Base-by-base conservation (phyloP, 1,140 invertebrate species). In the Anoplolepis gracilipes region DNA sequence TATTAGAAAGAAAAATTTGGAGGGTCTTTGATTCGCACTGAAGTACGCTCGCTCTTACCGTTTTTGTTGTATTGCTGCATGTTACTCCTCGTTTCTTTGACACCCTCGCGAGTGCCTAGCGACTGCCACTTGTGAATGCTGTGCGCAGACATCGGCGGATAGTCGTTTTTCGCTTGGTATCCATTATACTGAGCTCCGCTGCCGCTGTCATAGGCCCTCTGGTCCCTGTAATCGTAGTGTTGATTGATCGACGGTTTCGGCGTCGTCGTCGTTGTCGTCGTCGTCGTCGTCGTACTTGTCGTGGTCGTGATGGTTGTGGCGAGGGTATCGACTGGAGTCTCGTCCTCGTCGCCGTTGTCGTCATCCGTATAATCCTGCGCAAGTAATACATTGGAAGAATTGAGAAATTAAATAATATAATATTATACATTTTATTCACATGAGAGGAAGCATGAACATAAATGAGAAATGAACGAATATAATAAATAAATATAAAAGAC, bases 81-180 rank as follows among this genome's bases (percentile, higher is more conserved):
- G 70, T 85, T 92, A 86, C 85, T 90, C 36, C 93, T 87, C 22
- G 93, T 91, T 67, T 94, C 91, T 81, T 91, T 92, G 67, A 94
- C 92, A 84, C 90, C 86, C 59, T 94, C 93, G 75, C 92, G 90
- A 64, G 92, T 93, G 4, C 93, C 93, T 42, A 94, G 93, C 16
- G 90, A 87, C 72, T 93, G 90, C 93, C 93, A 94, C 90, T 94
- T 94, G 85, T 92, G 91, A 2, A 79, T 84, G 65, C 93, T 94
- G 84, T 94, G 90, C 22, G 90, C 86, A 19, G 93, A 94, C 93
- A 94, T 94, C 13, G 93, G 78, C 11, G 93, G 93, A 55, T 94
- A 94, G 8, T 94, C 93, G 69, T 87, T 91, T 81, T 85, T 93
- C 49, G 88, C 85, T 70, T 93, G 91, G 72, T 93, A 93, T 1